phyloP scores from a whole-genome alignment of 2,888 invertebrate genomes.

The Argyresthia albistria region DNA sequence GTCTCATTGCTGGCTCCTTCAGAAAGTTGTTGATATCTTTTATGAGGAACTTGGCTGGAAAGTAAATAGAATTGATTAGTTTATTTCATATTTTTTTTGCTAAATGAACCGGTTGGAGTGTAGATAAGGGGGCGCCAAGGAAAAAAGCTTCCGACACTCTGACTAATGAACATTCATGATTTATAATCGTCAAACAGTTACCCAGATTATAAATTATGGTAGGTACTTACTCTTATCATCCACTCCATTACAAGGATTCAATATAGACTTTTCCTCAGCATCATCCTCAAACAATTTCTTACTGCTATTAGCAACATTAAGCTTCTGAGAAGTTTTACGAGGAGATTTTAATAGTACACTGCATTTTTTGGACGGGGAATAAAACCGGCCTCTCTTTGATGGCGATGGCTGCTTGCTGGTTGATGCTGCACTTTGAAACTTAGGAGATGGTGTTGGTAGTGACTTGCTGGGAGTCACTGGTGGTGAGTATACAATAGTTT shows the following conservation, averaged over 20 bases:
- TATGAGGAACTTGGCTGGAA: conserved; percentile 43
- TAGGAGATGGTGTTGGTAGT: not conserved
- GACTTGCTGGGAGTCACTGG: not conserved
- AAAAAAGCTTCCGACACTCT: no score
- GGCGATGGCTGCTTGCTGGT: not conserved
- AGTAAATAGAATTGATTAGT: not conserved
- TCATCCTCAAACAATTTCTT: conserved; percentile 8
- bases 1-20: conserved; percentile 23
- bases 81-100: not conserved
- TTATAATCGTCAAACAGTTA: not conserved
- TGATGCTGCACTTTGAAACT: not conserved
- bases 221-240: conserved; percentile 53
- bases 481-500: conserved; percentile 1
- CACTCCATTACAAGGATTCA: conserved; percentile 21
- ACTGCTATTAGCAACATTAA: conserved; percentile 17
- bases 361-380: conserved; percentile 14
- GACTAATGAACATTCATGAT: not conserved
- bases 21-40: conserved; percentile 37
- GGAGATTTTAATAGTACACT: conserved; percentile 24
- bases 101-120: not conserved
- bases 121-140: no score
- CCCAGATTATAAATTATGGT: not conserved
- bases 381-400: conserved; percentile 5
- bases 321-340: conserved; percentile 27
- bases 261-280: conserved; percentile 15